Evolutionary conservation across 2,797 vertebrate genomes (phyloP).

Genomic region (Poeciliopsis presidionis): DNA sequence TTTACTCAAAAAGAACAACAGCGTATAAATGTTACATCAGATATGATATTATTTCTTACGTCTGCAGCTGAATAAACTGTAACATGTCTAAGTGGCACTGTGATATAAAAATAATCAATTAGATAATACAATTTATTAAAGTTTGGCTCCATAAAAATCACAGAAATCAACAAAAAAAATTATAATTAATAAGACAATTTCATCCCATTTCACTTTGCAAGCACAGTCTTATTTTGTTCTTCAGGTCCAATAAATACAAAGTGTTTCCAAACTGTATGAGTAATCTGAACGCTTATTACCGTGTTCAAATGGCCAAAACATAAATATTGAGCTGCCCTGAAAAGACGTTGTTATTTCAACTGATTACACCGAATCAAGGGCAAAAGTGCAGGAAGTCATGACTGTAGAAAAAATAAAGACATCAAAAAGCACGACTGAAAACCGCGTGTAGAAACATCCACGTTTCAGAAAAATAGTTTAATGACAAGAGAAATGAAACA

Average conservation of each 20-base stretch:
- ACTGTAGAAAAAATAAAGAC: not conserved
- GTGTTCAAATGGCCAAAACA: constrained; percentile 3
- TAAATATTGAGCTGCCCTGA: constrained; percentile 4
- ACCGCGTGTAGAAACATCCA: not conserved
- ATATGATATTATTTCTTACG: not conserved
- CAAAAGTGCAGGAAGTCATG: not conserved
- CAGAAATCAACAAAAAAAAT: not conserved
- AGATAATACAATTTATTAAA: not conserved
- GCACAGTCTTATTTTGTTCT: not conserved
- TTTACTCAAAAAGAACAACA: not conserved
- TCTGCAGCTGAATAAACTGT: not conserved
- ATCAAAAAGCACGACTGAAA: constrained; percentile 4
- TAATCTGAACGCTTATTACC: not conserved
- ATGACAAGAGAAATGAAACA: not conserved
- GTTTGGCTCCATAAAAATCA: not conserved
- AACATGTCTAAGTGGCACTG: not conserved
- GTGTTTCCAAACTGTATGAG: not conserved
- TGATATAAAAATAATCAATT: not conserved
- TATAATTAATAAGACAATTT: not conserved
- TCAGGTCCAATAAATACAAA: not conserved
- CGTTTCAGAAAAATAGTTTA: not conserved
- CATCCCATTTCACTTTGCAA: not conserved
- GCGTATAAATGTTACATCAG: not conserved
- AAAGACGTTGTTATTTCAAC: constrained; percentile 4
- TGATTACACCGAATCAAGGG: not conserved